Base-by-base conservation (phyloP, 2,888 invertebrate genomes). In the Enchytraeus crypticus region DNA sequence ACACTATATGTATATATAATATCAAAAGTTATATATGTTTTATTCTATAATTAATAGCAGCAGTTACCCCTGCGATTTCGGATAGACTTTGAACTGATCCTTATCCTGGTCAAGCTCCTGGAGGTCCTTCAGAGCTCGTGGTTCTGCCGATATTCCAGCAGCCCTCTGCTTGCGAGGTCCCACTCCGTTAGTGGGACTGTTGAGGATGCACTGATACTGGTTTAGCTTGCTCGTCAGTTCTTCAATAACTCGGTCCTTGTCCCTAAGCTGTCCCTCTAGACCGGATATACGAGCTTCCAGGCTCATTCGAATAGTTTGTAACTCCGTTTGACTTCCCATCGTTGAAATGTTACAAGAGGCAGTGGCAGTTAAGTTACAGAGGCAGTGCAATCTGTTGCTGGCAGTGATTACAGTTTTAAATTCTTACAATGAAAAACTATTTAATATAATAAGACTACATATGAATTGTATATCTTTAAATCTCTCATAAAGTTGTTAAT, bases 121-220 rank as follows among this genome's bases (percentile, higher is more conserved):
- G 45, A 90, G 84, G 0, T 88, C 86, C 33, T 84, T 85, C 74
- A 87, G 86, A 69, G 85, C 86, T 74, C 89, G 92, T 0, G 95
- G 93, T 77, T 95, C 95, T n/a, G 93, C 95, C 1, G 93, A 93
- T 71, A 95, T 95, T 69, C 95, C 95, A 81, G 89, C 88, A 30
- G 92, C 90, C 71, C 95, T 83, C 79, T 90, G 89, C 73, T 86
- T 86, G 69, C 86, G 80, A 1, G 85, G 70, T 62, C 83, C 71
- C 8, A 38, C 45, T 0, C 73, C 73, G 23, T 77, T 66, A 38
- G 77, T 72, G 70, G 68, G 64, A 68, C 65, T 55, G 14, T 56
- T 56, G 29, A 61, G 53, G 53, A 78, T 72, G 5, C 76, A 76
- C 67, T 77, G 75, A 63, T 73, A 78, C 66, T 78, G 77, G 65